Conservation (phyloP, 2,113 vertebrate genomes). For the Brevimyrus niger region DNA sequence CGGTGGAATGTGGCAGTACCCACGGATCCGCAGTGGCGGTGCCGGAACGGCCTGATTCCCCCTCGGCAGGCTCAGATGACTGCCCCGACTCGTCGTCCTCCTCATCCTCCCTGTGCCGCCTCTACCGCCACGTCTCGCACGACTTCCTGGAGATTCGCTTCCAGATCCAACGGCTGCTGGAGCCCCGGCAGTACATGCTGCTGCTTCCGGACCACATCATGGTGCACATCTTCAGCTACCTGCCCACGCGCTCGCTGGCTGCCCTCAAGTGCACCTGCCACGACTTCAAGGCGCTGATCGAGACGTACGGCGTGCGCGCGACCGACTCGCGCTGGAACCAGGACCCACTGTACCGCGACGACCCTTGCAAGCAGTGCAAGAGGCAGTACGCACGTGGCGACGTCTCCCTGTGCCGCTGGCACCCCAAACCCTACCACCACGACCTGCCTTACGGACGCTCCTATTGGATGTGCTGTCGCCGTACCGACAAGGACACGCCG, state of each 20-base stretch:
- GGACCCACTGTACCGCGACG: constrained; percentile 85
- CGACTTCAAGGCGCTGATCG: constrained; percentile 84
- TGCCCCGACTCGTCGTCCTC: constrained; percentile 61
- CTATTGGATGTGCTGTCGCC: constrained; percentile 97
- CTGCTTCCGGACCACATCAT: constrained; percentile 88
- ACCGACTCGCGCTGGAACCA: constrained; percentile 87
- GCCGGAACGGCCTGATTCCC: constrained; percentile 48
- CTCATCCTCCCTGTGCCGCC: constrained; percentile 67
- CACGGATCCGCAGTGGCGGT: constrained; percentile 32
- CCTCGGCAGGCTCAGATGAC: constrained; percentile 43
- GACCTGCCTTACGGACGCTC: constrained; percentile 97
- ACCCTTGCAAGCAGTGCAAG: constrained; percentile 95
- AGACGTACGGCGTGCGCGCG: constrained; percentile 78
- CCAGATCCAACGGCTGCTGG: constrained; percentile 87
- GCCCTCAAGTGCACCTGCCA: constrained; percentile 92
- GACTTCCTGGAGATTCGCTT: constrained; percentile 95
- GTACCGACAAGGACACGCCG: constrained; percentile 76
- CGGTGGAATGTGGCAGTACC: constrained; percentile 55
- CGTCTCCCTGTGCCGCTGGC: constrained; percentile 92
- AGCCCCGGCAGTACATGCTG: constrained; percentile 89
- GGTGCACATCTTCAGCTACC: constrained; percentile 86
- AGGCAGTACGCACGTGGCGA: constrained; percentile 81
- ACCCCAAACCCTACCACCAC: constrained; percentile 97
- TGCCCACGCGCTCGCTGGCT: constrained; percentile 80
- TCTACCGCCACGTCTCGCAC: constrained; percentile 90